phyloP scores from a whole-genome alignment of 2,888 invertebrate species.

The Cordilura impudica region DNA sequence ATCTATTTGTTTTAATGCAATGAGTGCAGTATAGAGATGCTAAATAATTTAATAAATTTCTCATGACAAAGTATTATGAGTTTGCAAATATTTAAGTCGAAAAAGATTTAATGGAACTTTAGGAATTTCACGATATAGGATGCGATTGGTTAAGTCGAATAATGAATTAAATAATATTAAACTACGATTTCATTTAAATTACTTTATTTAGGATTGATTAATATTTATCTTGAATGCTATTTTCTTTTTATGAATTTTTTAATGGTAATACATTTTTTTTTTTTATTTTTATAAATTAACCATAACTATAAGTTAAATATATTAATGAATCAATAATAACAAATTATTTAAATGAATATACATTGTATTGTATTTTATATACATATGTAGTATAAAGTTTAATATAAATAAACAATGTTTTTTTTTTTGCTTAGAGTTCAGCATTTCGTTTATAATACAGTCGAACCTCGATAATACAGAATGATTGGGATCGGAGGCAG shows the following conservation, averaged over 20 bases:
- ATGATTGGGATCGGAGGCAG: too few relatives aligned
- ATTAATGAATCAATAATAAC: conserved; percentile 51
- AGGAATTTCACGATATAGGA: conserved; percentile 61
- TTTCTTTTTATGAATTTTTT: conserved; percentile 11
- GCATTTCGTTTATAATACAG: too few relatives aligned
- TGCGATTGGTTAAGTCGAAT: conserved; percentile 46
- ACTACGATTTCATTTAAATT: conserved; percentile 43
- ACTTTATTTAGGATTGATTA: conserved; percentile 1
- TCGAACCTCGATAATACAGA: too few relatives aligned
- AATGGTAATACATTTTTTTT: not conserved
- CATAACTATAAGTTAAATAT: conserved; percentile 41
- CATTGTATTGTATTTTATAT: conserved; percentile 15
- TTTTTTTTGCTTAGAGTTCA: conserved; percentile 19
- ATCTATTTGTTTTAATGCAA: conserved; percentile 40
- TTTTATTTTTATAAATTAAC: conserved; percentile 39
- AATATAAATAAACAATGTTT: conserved; percentile 9
- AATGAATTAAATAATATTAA: conserved; percentile 45
- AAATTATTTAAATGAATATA: conserved; percentile 50
- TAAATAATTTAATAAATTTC: conserved; percentile 46
- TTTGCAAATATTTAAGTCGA: conserved; percentile 47
- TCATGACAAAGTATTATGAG: conserved; percentile 45
- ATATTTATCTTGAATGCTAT: not conserved
- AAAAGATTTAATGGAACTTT: conserved; percentile 58
- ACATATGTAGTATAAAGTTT: not conserved
- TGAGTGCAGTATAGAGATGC: conserved; percentile 1